These are phyloP conservation scores for Heterodera filipjevi DNA, from an alignment of 2,888 invertebrate species.

Conservation along the genomic window DNA sequence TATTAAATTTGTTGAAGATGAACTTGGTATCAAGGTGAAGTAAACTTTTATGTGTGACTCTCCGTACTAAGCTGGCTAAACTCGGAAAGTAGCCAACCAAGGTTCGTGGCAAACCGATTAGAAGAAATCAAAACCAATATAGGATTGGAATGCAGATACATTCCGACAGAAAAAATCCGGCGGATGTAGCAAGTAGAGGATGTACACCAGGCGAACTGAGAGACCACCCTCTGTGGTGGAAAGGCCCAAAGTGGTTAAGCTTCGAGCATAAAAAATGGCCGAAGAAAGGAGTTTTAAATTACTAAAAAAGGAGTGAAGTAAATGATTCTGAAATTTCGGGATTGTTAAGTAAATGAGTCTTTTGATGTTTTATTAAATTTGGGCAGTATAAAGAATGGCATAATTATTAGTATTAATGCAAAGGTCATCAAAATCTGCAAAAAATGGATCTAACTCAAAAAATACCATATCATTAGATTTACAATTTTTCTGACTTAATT, in stretches of 20 bases:
- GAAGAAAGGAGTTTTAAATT: too few species aligned
- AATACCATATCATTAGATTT: neutral
- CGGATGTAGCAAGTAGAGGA: constrained; percentile 54
- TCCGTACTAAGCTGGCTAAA: constrained; percentile 36
- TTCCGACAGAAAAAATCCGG: constrained; percentile 57
- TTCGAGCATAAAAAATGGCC: constrained; percentile 24
- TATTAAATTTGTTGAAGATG: constrained; percentile 14
- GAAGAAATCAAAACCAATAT: constrained; percentile 24
- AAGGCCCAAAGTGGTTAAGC: constrained; percentile 41
- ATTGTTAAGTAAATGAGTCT: neutral
- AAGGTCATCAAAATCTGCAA: neutral
- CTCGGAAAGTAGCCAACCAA: neutral
- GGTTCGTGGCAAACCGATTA: constrained; percentile 38
- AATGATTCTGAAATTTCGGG: neutral
- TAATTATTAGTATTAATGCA: neutral
- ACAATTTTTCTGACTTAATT: too few species aligned
- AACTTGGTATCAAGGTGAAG: constrained; percentile 5
- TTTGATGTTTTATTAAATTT: constrained; percentile 2
- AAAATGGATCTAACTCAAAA: constrained; percentile 5
- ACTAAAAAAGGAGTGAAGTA: neutral
- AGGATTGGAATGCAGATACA: constrained; percentile 38
- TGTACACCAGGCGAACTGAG: constrained; percentile 31
- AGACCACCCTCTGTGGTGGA: constrained; percentile 39
- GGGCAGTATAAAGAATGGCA: neutral
- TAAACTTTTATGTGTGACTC: constrained; percentile 36